A percentile compares a stretch with the other conserved stretches of the same genome.
Evolutionary conservation across 2,797 vertebrate species (phyloP).

Genomic region (Spea hammondii): DNA sequence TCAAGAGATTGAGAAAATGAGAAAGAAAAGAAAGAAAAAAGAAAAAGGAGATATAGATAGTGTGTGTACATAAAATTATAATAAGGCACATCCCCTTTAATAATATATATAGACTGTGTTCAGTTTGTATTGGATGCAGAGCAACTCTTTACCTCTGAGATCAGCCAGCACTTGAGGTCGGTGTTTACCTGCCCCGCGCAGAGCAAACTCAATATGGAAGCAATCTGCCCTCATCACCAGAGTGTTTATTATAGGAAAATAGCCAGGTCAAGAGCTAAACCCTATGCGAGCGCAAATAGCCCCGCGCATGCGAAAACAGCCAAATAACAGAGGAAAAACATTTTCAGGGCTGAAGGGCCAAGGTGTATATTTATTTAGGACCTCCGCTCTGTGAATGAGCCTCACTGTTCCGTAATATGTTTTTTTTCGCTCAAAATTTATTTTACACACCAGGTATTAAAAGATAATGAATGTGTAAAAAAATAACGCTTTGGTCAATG

Average conservation of each 20-base stretch:
- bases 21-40: too few relatives aligned
- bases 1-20: too few relatives aligned
- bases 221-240: conserved; percentile 81
- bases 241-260: conserved; percentile 81
- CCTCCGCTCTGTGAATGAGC: conserved; percentile 21
- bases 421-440: conserved; percentile 1
- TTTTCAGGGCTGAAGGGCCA: conserved; percentile 48
- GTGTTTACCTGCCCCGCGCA: conserved; percentile 35
- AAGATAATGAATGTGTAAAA: not conserved
- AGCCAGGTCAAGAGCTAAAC: conserved; percentile 75
- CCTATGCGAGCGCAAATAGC: conserved; percentile 67
- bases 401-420: not conserved
- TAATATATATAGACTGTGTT: too few relatives aligned
- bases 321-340: conserved; percentile 46
- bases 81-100: too few relatives aligned
- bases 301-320: conserved; percentile 55
- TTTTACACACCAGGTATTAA: conserved; percentile 13
- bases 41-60: too few relatives aligned
- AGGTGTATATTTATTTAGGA: conserved; percentile 44
- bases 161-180: conserved; percentile 50
- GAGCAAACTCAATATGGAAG: conserved; percentile 75
- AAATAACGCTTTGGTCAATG: too few relatives aligned
- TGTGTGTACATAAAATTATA: too few relatives aligned
- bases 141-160: not conserved
- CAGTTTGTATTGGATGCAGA: not conserved